Base-by-base conservation (phyloP, 2,797 vertebrate genomes). In the Tolypeutes matacus region DNA sequence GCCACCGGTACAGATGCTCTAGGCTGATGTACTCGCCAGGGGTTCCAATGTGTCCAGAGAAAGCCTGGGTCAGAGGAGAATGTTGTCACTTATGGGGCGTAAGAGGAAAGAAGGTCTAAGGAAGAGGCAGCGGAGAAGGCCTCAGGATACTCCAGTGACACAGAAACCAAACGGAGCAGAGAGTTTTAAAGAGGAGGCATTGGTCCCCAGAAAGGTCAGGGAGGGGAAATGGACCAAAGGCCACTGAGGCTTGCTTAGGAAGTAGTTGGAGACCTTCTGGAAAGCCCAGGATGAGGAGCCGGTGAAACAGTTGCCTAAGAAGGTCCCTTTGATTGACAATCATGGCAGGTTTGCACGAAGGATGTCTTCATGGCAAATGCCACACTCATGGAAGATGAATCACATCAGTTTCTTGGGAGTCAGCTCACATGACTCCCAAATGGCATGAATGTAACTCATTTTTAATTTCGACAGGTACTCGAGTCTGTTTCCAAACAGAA, bases 401-500 rank as follows among this genome's bases (percentile, higher is more conserved):
- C 36, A 77, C 1, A 1, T 87, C 92, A 69, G 69, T 39, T 53
- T 73, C 72, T n/a, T 27, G 21, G 84, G 36, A 88, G 29, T 70
- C 49, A 29, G 46, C 65, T 86, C 82, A 53, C 5, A 0, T 76
- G 94, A 72, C n/a, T 95, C 53, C 64, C 65, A 90, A 80, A 60
- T n/a, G 75, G 80, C 8, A 15, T 20, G 20, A 93, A 39, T 86
- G 6, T 70, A 88, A 89, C 34, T 92, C 85, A 86, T 77, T 97
- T 80, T 94, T 78, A 88, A 96, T 93, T 95, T 62, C 60, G 12
- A 92, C 11, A 80, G 29, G 46, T 84, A 85, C 0, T 17, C 70
- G 36, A 42, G 4, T 95, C 60, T 96, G 4, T 96, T 98, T 95
- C 76, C 49, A 95, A 95, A 96, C 62, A 92, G 42, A 92, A 42